Percentiles rank a stretch among this genome's conserved stretches.
Conservation (phyloP, 2,888 invertebrate species). For the Acrobasis consociella region DNA sequence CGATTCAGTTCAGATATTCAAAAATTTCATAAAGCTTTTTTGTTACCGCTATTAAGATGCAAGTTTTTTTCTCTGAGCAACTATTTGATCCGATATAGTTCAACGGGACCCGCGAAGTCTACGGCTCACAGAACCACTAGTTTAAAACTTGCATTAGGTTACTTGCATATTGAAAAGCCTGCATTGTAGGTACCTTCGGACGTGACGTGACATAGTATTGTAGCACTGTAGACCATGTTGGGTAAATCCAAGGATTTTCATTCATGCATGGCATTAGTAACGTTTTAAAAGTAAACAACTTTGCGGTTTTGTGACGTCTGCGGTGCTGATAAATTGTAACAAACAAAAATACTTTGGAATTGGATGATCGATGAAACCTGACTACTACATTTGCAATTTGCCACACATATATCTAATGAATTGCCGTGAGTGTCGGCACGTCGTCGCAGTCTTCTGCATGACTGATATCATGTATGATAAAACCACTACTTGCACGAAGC, state of each 20-base stretch:
- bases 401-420: background rate
- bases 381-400: background rate
- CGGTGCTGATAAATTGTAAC: constrained; percentile 18
- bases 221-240: constrained; percentile 29
- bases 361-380: background rate
- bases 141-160: background rate
- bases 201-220: constrained; percentile 24
- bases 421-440: constrained; percentile 15
- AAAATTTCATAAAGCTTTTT: no score
- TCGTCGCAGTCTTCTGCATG: background rate
- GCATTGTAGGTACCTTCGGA: background rate
- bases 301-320: constrained; percentile 48
- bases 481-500: background rate
- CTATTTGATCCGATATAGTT: no score
- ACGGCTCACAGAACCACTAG: no score
- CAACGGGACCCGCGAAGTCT: no score
- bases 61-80: no score
- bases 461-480: constrained; percentile 6
- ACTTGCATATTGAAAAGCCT: background rate
- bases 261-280: constrained; percentile 58
- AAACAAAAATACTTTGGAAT: background rate
- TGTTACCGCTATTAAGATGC: no score
- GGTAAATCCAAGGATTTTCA: constrained; percentile 67
- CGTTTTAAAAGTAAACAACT: constrained; percentile 59
- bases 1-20: no score